Conservation (phyloP, 2,113 vertebrate species). For the Egretta garzetta region DNA sequence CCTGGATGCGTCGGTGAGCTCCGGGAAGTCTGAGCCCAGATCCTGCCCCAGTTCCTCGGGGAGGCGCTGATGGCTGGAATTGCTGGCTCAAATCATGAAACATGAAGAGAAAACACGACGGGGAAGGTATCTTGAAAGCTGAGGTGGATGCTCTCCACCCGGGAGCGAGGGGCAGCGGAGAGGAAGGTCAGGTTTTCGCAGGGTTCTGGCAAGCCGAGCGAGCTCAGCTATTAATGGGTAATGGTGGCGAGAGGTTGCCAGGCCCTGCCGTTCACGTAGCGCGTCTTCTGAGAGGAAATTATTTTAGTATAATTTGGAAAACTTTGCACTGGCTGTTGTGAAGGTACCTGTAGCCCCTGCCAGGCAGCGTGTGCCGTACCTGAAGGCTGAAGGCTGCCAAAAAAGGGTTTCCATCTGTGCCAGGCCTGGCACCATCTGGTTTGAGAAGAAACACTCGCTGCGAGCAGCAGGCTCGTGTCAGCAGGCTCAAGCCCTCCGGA, state of each 20-base stretch:
- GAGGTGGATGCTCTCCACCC: neutral
- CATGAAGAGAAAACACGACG: neutral
- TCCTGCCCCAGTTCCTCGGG: neutral
- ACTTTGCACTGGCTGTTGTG: neutral
- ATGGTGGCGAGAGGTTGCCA: neutral
- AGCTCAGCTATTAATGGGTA: neutral
- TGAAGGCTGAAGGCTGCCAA: too few species aligned
- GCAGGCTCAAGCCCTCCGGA: neutral
- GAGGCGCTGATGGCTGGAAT: neutral
- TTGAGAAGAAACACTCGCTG: neutral
- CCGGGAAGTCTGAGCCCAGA: neutral
- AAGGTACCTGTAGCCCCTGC: neutral
- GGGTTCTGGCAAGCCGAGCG: neutral
- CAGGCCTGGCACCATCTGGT: constrained; percentile 7
- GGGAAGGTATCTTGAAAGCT: neutral
- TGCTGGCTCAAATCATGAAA: neutral
- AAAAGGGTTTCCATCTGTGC: neutral
- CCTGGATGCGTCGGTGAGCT: neutral
- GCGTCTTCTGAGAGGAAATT: rapidly evolving
- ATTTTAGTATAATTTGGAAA: neutral
- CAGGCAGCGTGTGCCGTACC: neutral
- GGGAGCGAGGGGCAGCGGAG: neutral
- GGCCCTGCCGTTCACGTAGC: neutral
- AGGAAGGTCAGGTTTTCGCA: neutral
- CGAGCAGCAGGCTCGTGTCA: neutral